Percentiles rank a stretch among this genome's conserved stretches.
Conservation (phyloP, 2,797 vertebrate genomes). For the Molossus alvarezi region DNA sequence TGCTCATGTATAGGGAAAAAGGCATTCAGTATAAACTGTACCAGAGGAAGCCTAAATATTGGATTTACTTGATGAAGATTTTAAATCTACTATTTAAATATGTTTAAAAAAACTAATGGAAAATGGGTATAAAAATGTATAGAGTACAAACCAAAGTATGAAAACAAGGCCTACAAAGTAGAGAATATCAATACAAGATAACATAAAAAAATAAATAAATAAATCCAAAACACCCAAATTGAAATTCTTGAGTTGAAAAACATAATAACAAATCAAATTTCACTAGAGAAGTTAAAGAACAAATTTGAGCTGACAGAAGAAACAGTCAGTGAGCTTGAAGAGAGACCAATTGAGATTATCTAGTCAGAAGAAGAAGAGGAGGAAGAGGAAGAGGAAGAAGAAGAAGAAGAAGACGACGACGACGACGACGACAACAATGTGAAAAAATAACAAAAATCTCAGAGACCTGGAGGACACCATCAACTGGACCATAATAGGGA, state of each 20-base stretch:
- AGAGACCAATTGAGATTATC: background rate
- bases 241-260: constrained; percentile 53
- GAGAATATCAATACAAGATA: background rate
- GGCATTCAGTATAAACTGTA: background rate
- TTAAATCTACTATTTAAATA: constrained; percentile 52
- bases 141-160: constrained; percentile 30
- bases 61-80: constrained; percentile 22
- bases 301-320: constrained; percentile 31
- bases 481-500: background rate
- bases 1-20: background rate
- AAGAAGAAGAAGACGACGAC: too few relatives aligned
- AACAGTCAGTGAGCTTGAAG: background rate
- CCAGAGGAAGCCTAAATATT: background rate
- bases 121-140: background rate
- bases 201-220: background rate
- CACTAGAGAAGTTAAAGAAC: background rate
- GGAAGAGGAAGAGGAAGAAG: too few relatives aligned
- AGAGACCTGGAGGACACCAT: background rate
- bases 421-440: constrained; percentile 2
- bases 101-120: background rate
- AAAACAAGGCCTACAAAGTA: background rate
- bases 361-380: background rate
- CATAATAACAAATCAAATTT: constrained; percentile 21
- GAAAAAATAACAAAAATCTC: background rate
- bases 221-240: background rate